Conservation (phyloP, 1,140 invertebrate species). For the Trissolcus basalis region DNA sequence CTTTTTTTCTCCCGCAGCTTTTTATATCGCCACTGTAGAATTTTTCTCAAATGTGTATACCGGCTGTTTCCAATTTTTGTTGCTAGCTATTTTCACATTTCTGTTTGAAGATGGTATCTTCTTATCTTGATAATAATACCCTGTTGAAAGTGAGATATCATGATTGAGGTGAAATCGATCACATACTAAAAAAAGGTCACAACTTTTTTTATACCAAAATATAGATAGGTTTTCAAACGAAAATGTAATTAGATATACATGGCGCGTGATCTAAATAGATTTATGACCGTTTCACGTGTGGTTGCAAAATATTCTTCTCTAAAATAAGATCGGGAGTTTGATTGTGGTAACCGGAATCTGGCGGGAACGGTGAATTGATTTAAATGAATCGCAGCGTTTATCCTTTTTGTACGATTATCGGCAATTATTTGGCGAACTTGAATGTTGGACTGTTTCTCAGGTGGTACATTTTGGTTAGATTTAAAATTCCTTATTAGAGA, state of each 20-base stretch:
- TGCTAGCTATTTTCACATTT: background rate
- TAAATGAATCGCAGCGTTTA: constrained; percentile 18
- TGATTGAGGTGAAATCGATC: too few relatives aligned
- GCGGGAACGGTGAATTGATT: constrained; percentile 14
- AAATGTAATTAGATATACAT: constrained; percentile 1
- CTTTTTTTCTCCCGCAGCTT: background rate
- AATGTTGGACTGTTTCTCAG: constrained; percentile 3
- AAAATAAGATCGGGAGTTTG: constrained; percentile 32
- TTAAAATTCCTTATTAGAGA: too few relatives aligned
- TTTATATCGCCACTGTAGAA: too few relatives aligned
- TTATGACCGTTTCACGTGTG: constrained; percentile 48
- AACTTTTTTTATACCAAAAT: background rate
- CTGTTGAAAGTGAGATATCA: too few relatives aligned
- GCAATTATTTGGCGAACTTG: background rate
- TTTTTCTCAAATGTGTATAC: too few relatives aligned
- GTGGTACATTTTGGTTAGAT: constrained; percentile 1
- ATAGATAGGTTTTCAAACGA: background rate
- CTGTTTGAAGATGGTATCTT: background rate
- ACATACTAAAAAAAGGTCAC: background rate
- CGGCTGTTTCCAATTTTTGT: background rate
- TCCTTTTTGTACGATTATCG: constrained; percentile 11
- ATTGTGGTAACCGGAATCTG: constrained; percentile 37
- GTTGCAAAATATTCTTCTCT: constrained; percentile 30
- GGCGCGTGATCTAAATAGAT: constrained; percentile 26
- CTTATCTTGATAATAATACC: too few relatives aligned